Evolutionary conservation across 1,140 invertebrate genomes (phyloP).

Genomic region (Pseudomyrmex gracilis): DNA sequence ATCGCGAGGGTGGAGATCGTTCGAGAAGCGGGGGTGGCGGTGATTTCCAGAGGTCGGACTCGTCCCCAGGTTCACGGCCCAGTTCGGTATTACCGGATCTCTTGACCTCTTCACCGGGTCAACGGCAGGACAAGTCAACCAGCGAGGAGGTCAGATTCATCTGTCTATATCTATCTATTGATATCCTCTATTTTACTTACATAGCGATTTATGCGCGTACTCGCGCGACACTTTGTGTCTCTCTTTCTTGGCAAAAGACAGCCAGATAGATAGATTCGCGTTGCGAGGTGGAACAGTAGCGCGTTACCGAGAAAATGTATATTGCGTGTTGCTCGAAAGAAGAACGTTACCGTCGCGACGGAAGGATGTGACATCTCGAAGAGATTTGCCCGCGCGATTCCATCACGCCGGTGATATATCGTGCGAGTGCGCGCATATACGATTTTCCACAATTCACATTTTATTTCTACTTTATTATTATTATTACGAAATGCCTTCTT

Average conservation of each 20-base stretch:
- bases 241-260: too few relatives aligned
- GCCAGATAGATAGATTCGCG: too few relatives aligned
- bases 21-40: slow-evolving; percentile 88
- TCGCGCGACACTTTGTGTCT: slow-evolving; percentile 4
- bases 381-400: too few relatives aligned
- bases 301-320: too few relatives aligned
- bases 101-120: slow-evolving; percentile 93
- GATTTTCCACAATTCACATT: slow-evolving; percentile 52
- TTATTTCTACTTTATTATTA: slow-evolving; percentile 33
- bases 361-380: not conserved
- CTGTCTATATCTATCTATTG: slow-evolving; percentile 1
- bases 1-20: slow-evolving; percentile 85
- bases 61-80: slow-evolving; percentile 89
- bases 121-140: slow-evolving; percentile 95
- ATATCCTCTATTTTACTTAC: slow-evolving; percentile 2
- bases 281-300: too few relatives aligned
- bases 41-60: slow-evolving; percentile 86
- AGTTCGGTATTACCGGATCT: slow-evolving; percentile 97
- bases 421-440: slow-evolving; percentile 38
- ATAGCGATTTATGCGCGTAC: slow-evolving; percentile 39
- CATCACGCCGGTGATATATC: not conserved
- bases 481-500: slow-evolving; percentile 38
- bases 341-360: too few relatives aligned
- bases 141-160: slow-evolving; percentile 95
- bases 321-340: too few relatives aligned